Percentiles rank a stretch among this genome's conserved stretches.
Conservation (phyloP, 1,140 invertebrate genomes). For the Dufourea novaeangliae region DNA sequence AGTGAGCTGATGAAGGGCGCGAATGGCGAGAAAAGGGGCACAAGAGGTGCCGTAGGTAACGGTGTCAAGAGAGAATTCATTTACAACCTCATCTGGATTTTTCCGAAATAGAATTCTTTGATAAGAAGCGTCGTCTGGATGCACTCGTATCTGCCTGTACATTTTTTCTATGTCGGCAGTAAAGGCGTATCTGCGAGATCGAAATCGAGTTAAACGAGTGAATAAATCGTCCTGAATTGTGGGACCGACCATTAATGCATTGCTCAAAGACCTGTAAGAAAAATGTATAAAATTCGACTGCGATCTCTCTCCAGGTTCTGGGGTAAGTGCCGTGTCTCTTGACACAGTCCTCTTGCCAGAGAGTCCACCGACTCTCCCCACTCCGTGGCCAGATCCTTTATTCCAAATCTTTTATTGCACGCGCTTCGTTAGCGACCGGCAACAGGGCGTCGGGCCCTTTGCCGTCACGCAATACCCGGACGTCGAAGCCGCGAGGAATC, state of each 20-base stretch:
- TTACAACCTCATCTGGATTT: background rate
- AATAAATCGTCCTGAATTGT: background rate
- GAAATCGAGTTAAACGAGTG: background rate
- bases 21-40: background rate
- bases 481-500: too few relatives aligned
- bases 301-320: too few relatives aligned
- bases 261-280: too few relatives aligned
- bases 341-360: too few relatives aligned
- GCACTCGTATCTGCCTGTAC: conserved; percentile 13
- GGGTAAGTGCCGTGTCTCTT: too few relatives aligned
- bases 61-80: background rate
- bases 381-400: too few relatives aligned
- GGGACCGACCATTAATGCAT: background rate
- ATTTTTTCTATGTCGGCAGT: conserved; percentile 18
- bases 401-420: too few relatives aligned
- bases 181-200: background rate
- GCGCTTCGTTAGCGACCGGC: too few relatives aligned
- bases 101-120: conserved; percentile 20
- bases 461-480: too few relatives aligned
- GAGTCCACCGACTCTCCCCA: too few relatives aligned
- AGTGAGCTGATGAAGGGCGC: background rate
- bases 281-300: too few relatives aligned
- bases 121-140: background rate
- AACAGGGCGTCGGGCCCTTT: too few relatives aligned
- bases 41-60: background rate